A percentile compares a stretch with the other conserved stretches of the same genome.
Conservation (phyloP, 64 coral and sea anemone species). For the Acropora yongei region DNA sequence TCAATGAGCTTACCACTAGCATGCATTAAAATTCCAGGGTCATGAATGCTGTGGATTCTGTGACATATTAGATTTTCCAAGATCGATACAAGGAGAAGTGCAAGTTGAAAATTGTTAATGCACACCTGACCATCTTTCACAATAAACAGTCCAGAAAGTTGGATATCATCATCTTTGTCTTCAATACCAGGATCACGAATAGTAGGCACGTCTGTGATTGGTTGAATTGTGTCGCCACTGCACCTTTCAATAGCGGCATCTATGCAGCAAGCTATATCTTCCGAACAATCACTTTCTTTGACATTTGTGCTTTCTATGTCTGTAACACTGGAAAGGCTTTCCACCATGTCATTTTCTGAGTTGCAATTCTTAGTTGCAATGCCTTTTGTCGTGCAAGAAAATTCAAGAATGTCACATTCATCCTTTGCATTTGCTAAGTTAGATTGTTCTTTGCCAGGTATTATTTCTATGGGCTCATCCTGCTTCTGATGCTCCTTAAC, state of each 20-base stretch:
- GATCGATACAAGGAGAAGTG: conserved; percentile 62
- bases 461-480: not conserved
- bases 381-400: not conserved
- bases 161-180: not conserved
- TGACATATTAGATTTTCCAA: conserved; percentile 80
- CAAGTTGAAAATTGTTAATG: conserved; percentile 66
- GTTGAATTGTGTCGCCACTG: not conserved
- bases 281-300: not conserved
- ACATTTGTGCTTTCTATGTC: conserved; percentile 6
- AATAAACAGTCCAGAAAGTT: not conserved
- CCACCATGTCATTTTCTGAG: conserved; percentile 39
- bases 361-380: conserved; percentile 3
- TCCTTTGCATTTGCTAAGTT: not conserved
- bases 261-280: not conserved
- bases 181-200: not conserved
- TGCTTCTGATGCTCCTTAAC: not conserved
- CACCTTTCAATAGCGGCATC: not conserved
- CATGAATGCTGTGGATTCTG: conserved; percentile 22
- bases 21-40: conserved; percentile 46
- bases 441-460: not conserved
- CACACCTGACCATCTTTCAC: not conserved
- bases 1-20: conserved; percentile 73
- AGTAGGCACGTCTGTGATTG: not conserved
- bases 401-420: not conserved
- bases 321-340: conserved; percentile 41